Evolutionary conservation across 2,888 invertebrate species (phyloP).

Genomic region (Thyatira batis): DNA sequence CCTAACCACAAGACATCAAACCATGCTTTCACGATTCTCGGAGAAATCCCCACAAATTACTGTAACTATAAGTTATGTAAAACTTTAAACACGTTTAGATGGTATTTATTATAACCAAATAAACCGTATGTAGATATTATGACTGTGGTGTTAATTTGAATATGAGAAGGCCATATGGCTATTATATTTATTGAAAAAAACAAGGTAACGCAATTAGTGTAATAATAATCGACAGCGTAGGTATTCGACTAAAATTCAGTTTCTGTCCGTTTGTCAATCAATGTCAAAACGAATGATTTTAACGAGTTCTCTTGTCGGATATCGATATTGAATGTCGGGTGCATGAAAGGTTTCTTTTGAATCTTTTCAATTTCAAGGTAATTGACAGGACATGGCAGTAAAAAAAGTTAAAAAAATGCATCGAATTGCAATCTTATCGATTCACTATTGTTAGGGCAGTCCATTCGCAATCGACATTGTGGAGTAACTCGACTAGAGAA

Average conservation of each 20-base stretch:
- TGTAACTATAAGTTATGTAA: background rate
- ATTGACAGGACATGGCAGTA: background rate
- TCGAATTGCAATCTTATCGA: background rate
- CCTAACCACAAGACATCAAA: constrained; percentile 1
- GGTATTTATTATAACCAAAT: background rate
- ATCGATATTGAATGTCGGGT: background rate
- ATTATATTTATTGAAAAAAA: background rate
- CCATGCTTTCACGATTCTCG: constrained; percentile 19
- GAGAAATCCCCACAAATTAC: constrained; percentile 18
- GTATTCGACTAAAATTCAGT: background rate
- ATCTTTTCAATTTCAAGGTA: background rate
- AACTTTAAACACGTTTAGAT: background rate
- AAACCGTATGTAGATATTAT: no score
- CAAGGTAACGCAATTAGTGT: background rate
- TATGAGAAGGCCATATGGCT: background rate
- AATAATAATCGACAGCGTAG: background rate
- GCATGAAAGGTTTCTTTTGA: background rate
- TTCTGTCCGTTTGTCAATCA: background rate
- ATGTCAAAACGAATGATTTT: background rate
- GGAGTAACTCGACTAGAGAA: constrained; percentile 17
- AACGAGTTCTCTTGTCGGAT: background rate
- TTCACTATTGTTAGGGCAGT: background rate
- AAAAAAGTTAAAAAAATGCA: background rate
- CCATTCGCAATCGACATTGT: background rate
- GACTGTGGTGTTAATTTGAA: no score